A percentile compares a stretch with the other conserved stretches of the same genome.
Conservation (phyloP, 2,113 vertebrate genomes). For the Apeltes quadracus region DNA sequence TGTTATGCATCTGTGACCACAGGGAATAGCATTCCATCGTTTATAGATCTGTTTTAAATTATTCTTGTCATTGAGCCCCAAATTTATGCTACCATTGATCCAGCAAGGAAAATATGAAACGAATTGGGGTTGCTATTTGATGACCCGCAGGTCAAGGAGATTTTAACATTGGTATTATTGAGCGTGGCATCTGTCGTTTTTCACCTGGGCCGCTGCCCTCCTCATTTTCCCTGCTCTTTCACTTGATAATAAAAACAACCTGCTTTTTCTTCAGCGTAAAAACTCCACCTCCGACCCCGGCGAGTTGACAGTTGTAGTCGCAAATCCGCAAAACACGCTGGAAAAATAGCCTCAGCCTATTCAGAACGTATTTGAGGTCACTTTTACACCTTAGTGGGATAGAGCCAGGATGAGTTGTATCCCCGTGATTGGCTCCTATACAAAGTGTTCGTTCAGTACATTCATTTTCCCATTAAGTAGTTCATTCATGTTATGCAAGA, state of each 20-base stretch:
- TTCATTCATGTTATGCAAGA: neutral
- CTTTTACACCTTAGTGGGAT: neutral
- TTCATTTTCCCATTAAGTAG: constrained; percentile 27
- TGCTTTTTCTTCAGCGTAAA: constrained; percentile 17
- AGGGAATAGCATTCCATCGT: constrained; percentile 79
- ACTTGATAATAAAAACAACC: constrained; percentile 57
- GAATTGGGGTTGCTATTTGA: constrained; percentile 94
- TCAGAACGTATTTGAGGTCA: neutral
- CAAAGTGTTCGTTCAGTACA: neutral
- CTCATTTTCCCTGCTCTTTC: constrained; percentile 62
- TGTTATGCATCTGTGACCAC: constrained; percentile 71
- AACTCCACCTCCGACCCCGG: constrained; percentile 32
- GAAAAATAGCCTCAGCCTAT: constrained; percentile 3
- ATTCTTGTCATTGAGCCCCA: constrained; percentile 98
- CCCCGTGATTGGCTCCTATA: neutral
- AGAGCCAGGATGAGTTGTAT: neutral
- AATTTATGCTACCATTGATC: constrained; percentile 99
- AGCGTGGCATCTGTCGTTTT: constrained; percentile 77
- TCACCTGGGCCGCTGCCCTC: constrained; percentile 72
- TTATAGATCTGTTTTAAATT: constrained; percentile 99
- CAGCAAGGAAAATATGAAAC: constrained; percentile 98
- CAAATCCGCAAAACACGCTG: constrained; percentile 11
- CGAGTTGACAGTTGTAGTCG: constrained; percentile 27
- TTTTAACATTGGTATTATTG: constrained; percentile 92
- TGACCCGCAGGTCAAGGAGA: constrained; percentile 98